A percentile compares a stretch with the other conserved stretches of the same genome.
These are phyloP conservation scores for Cardiocondyla obscurior DNA, from an alignment of 1,140 invertebrate genomes.

Conservation along the genomic window DNA sequence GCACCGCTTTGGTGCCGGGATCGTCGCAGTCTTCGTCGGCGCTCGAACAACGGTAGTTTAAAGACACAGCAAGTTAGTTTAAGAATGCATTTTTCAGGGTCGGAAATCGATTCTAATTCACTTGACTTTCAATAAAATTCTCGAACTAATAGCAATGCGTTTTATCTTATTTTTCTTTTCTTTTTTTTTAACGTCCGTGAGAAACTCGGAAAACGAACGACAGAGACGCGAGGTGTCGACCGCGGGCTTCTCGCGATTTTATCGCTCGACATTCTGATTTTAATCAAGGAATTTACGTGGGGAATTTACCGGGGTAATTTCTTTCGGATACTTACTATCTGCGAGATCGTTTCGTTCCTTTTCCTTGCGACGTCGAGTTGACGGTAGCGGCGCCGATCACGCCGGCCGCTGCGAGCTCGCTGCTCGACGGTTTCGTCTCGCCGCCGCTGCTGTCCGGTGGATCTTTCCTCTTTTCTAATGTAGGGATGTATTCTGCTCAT, in stretches of 20 bases:
- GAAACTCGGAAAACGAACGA: background rate
- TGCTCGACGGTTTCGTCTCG: slow-evolving; percentile 90
- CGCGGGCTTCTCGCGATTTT: background rate
- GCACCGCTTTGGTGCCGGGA: slow-evolving; percentile 95
- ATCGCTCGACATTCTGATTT: background rate
- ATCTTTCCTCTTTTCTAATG: slow-evolving; percentile 93
- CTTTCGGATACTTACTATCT: slow-evolving; percentile 88
- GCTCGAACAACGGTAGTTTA: slow-evolving; percentile 88
- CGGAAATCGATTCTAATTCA: background rate
- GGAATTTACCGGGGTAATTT: background rate
- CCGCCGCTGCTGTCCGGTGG: slow-evolving; percentile 87
- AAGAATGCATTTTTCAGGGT: slow-evolving; percentile 4
- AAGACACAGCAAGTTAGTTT: slow-evolving; percentile 81
- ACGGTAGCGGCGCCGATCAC: slow-evolving; percentile 84
- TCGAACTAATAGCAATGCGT: background rate
- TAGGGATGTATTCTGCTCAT: slow-evolving; percentile 83
- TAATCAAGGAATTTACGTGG: background rate
- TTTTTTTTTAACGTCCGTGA: background rate
- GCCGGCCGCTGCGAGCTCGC: slow-evolving; percentile 81
- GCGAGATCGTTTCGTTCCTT: slow-evolving; percentile 89
- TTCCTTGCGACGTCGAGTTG: slow-evolving; percentile 85
- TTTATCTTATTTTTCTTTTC: background rate
- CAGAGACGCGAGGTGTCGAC: background rate
- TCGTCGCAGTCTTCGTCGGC: slow-evolving; percentile 91
- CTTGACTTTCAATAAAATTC: background rate